Percentiles rank a stretch among this genome's conserved stretches.
phyloP scores from a whole-genome alignment of 1,140 invertebrate genomes.

The Pemphigus obesinymphae region DNA sequence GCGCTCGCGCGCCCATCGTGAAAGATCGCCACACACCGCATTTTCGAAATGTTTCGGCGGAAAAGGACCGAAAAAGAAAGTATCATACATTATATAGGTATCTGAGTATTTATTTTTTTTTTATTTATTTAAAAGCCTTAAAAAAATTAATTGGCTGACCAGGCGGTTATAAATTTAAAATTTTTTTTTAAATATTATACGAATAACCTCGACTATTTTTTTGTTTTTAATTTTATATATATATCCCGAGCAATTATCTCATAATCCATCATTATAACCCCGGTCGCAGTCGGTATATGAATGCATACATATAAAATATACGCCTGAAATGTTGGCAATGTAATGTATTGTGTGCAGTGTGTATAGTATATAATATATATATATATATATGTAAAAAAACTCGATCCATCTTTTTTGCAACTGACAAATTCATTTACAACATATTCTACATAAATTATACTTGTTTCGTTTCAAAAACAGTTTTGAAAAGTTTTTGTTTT shows the following conservation, averaged over 20 bases:
- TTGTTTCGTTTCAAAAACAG: not conserved
- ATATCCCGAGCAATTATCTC: not conserved
- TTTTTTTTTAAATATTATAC: not conserved
- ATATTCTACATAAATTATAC: slow-evolving; percentile 7
- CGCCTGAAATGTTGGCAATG: not conserved
- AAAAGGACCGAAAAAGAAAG: slow-evolving; percentile 1
- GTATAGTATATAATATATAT: not conserved
- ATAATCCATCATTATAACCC: not conserved
- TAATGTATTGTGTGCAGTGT: not conserved
- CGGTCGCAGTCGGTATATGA: too few relatives aligned
- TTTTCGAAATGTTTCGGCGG: slow-evolving; percentile 6
- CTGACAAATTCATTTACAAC: slow-evolving; percentile 17
- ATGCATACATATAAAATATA: not conserved
- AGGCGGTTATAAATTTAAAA: slow-evolving; percentile 11
- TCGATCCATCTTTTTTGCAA: slow-evolving; percentile 19
- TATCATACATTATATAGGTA: too few relatives aligned
- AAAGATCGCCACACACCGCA: not conserved
- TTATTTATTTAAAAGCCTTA: not conserved
- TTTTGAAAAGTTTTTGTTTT: not conserved
- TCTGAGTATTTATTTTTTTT: not conserved
- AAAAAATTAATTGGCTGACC: slow-evolving; percentile 12
- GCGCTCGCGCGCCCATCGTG: not conserved
- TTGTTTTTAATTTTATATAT: slow-evolving; percentile 13
- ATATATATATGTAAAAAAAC: not conserved
- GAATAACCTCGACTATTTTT: not conserved